These are phyloP conservation scores for Auanema sp. DNA, from an alignment of 2,888 invertebrate genomes.

Conservation along the genomic window DNA sequence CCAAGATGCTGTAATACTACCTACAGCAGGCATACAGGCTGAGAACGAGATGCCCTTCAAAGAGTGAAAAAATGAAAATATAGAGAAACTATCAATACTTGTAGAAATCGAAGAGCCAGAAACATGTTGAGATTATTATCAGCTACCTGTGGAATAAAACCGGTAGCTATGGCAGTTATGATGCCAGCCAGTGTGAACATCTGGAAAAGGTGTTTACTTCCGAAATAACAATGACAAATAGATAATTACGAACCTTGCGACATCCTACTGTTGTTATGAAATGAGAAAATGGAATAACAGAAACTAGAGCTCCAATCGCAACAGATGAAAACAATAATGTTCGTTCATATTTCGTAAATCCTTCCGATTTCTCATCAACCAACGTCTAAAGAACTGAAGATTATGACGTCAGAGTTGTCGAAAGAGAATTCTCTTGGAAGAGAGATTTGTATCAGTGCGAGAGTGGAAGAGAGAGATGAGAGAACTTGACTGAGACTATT, in stretches of 20 bases:
- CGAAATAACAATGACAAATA: neutral
- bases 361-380: conserved; percentile 13
- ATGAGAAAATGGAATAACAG: conserved; percentile 53
- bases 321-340: conserved; percentile 57
- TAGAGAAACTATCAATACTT: conserved; percentile 16
- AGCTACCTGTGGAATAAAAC: conserved; percentile 35
- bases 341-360: conserved; percentile 49
- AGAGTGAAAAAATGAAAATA: neutral
- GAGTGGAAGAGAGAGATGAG: too few species aligned
- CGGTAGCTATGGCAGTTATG: conserved; percentile 34
- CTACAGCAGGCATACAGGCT: conserved; percentile 36
- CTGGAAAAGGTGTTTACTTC: conserved; percentile 11
- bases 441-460: too few species aligned
- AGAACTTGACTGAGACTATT: too few species aligned
- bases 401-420: too few species aligned
- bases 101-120: conserved; percentile 35
- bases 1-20: conserved; percentile 41
- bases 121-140: conserved; percentile 28
- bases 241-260: conserved; percentile 26
- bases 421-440: too few species aligned
- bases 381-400: too few species aligned
- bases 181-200: conserved; percentile 41
- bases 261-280: conserved; percentile 50
- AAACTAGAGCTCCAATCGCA: conserved; percentile 58
- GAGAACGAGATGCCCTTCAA: conserved; percentile 40